These are phyloP conservation scores for Lateolabrax maculatus DNA, from an alignment of 2,797 vertebrate species.

Conservation along the genomic window DNA sequence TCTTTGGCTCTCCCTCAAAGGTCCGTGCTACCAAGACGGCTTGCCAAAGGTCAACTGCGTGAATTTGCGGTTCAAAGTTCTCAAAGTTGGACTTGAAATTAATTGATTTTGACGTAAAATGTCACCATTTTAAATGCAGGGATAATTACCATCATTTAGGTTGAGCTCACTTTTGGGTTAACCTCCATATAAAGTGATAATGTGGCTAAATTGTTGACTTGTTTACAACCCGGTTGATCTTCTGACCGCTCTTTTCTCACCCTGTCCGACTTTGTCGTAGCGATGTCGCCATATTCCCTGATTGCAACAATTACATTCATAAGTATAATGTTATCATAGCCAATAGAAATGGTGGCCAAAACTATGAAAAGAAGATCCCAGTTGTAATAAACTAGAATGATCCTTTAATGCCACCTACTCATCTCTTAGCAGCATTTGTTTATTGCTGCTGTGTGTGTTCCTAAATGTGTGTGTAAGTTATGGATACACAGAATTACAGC, in stretches of 20 bases:
- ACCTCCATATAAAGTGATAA: background rate
- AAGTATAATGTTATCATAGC: slow-evolving; percentile 9
- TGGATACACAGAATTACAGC: slow-evolving; percentile 40
- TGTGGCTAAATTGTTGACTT: background rate
- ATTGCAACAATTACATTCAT: slow-evolving; percentile 11
- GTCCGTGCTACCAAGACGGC: background rate
- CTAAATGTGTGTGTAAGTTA: slow-evolving; percentile 30
- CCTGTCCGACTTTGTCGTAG: background rate
- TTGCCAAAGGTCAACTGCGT: background rate
- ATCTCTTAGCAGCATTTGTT: slow-evolving; percentile 66
- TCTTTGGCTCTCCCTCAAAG: background rate
- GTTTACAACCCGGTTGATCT: background rate
- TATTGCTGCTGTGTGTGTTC: slow-evolving; percentile 30
- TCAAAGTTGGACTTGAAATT: background rate
- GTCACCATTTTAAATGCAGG: background rate
- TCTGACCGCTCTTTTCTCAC: background rate
- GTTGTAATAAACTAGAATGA: slow-evolving; percentile 62
- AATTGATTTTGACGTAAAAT: background rate
- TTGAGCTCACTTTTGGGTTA: background rate
- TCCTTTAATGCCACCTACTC: slow-evolving; percentile 83
- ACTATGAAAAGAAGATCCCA: slow-evolving; percentile 27
- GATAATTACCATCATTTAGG: background rate
- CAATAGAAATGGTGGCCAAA: slow-evolving; percentile 13
- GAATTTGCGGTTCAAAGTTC: background rate
- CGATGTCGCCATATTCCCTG: background rate